Base-by-base conservation (phyloP, 2,888 invertebrate genomes). In the Hartigia nigra region DNA sequence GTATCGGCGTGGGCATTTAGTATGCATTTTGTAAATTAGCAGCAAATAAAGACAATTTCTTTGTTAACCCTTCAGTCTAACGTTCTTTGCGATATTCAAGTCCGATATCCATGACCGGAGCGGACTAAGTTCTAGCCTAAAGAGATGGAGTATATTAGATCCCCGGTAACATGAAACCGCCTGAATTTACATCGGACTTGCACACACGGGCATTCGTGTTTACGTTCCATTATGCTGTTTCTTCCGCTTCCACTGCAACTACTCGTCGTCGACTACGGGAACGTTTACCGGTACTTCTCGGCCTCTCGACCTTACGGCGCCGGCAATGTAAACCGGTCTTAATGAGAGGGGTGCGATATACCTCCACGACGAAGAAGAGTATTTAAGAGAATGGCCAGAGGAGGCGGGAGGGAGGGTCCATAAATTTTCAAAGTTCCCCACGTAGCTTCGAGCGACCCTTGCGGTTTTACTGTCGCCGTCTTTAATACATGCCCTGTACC, bases 171-270 rank as follows among this genome's bases (percentile, higher is more conserved):
- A 23, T 23, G 23, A 23, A 23, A 9, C 55, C 23, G 14, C 1
- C 39, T 0, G 37, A 55, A 55, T 55, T 55, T 55, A 55, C 55
- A 55, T 55, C 55, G 55, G 9, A 31, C 34, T n/a, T 74, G 76
- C 75, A 76, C 39, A 77, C 79, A 79, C 74, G 55, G 35, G 79
- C 75, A 81, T 82, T 82, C 81, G 80, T 82, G 81, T 81, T 80
- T 81, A 82, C 81, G 77, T 81, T 82, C 81, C 79, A 80, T 82
- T 82, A 81, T 76, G 77, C 77, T 80, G 79, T 82, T 82, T 81
- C 79, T 80, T 80, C 81, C 80, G 79, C 79, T 79, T 80, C 80
- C 69, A 80, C 72, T 75, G 76, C 75, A 75, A 74, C 75, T 78
- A 78, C 80, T 77, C 76, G 55, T 75, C 69, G 78, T 75, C 37